phyloP scores from a whole-genome alignment of 2,113 vertebrate species.

The Rhadina sibilatrix region DNA sequence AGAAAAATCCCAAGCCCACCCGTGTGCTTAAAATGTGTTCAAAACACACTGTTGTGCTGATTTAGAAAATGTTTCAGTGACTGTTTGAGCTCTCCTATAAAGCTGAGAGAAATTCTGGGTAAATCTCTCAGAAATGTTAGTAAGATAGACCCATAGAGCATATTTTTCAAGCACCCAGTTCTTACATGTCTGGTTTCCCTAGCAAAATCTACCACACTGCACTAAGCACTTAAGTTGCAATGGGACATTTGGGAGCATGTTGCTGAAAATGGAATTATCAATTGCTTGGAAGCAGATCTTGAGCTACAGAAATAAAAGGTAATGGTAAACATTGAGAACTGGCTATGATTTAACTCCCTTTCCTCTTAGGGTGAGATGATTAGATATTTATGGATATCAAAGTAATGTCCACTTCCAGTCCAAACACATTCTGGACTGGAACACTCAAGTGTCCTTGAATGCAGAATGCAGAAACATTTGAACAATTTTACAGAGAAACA shows the following conservation, averaged over 20 bases:
- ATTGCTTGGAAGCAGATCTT: background rate
- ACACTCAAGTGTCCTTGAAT: background rate
- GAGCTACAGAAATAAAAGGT: background rate
- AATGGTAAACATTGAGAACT: background rate
- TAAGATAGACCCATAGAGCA: background rate
- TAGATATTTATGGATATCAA: background rate
- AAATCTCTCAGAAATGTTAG: background rate
- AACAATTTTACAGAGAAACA: background rate
- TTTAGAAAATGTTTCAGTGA: background rate
- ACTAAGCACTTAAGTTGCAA: background rate
- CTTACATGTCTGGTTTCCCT: background rate
- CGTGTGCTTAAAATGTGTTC: background rate
- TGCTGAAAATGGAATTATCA: slow-evolving; percentile 26
- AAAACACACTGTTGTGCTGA: background rate
- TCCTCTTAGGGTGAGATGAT: background rate
- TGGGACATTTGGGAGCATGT: background rate
- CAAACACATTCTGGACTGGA: too few species aligned
- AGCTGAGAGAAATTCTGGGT: background rate
- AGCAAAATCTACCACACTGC: background rate
- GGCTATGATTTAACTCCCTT: background rate
- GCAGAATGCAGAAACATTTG: background rate
- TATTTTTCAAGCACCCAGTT: background rate
- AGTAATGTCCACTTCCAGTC: background rate
- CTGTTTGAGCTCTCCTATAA: background rate
- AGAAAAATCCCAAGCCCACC: background rate